phyloP scores from a whole-genome alignment of 2,888 invertebrate species.

The Leptinotarsa rubiginosa region DNA sequence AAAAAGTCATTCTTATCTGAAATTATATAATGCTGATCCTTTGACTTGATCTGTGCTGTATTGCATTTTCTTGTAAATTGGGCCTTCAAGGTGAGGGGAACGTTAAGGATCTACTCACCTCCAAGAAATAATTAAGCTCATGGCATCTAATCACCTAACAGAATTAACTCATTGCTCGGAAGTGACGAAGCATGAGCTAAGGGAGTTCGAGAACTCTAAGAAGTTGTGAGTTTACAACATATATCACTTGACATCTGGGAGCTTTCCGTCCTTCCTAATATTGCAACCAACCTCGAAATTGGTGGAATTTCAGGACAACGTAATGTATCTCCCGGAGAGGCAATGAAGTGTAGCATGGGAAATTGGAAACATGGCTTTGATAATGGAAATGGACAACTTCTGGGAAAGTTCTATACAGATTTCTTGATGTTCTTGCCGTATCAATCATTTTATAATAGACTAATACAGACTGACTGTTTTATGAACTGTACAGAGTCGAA shows the following conservation, averaged over 20 bases:
- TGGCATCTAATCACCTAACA: slow-evolving; percentile 9
- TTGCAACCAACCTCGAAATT: slow-evolving; percentile 2
- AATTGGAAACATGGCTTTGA: neutral
- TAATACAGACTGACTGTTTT: no score
- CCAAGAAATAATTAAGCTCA: neutral
- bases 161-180: slow-evolving; percentile 21
- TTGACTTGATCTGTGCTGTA: no score
- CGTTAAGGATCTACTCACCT: neutral
- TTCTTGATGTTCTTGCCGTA: no score
- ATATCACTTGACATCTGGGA: slow-evolving; percentile 33
- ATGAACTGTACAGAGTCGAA: no score
- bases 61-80: neutral
- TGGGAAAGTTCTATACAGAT: no score
- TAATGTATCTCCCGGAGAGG: neutral
- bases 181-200: slow-evolving; percentile 16
- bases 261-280: slow-evolving; percentile 27
- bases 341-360: neutral
- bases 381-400: no score
- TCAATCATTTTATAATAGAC: no score
- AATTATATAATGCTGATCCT: no score
- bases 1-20: no score
- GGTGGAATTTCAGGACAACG: neutral
- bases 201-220: slow-evolving; percentile 14
- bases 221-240: slow-evolving; percentile 25
- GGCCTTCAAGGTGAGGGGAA: no score